Evolutionary conservation across 2,888 invertebrate genomes (phyloP).

Genomic region (Parnassius smintheus): DNA sequence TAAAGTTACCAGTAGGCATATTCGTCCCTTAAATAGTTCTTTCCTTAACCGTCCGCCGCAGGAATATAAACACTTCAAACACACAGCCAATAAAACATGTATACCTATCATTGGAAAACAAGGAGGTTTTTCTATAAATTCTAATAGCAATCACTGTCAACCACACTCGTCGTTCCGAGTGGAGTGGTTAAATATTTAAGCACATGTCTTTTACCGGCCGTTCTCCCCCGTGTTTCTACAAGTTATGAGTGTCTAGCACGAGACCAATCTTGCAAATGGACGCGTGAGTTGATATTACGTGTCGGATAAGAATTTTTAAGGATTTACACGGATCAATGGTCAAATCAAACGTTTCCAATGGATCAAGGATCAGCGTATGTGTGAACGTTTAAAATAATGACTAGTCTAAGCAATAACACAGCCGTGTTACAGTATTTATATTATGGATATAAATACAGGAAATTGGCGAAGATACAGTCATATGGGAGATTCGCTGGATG

Average conservation of each 20-base stretch:
- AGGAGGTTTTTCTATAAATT: slow-evolving; percentile 43
- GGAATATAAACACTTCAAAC: slow-evolving; percentile 22
- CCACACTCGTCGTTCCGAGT: slow-evolving; percentile 46
- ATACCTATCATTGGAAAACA: slow-evolving; percentile 29
- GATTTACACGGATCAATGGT: neutral
- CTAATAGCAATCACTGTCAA: slow-evolving; percentile 63
- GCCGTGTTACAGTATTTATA: no score
- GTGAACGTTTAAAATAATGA: no score
- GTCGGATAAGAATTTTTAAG: slow-evolving; percentile 3
- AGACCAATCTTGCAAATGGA: slow-evolving; percentile 19
- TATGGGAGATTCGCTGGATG: no score
- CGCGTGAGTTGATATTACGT: slow-evolving; percentile 16
- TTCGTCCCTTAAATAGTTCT: slow-evolving; percentile 2
- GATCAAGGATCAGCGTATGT: neutral
- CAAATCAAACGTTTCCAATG: no score
- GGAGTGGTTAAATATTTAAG: slow-evolving; percentile 60
- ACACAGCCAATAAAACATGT: slow-evolving; percentile 15
- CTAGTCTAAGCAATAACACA: no score
- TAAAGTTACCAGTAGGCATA: neutral
- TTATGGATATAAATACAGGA: no score
- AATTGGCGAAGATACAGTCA: no score
- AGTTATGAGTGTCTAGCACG: slow-evolving; percentile 29
- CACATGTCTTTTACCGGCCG: slow-evolving; percentile 43
- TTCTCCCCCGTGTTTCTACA: slow-evolving; percentile 32
- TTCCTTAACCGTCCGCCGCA: slow-evolving; percentile 9